Evolutionary conservation across 2,797 vertebrate genomes (phyloP).

Genomic region (Naso thynnoides): DNA sequence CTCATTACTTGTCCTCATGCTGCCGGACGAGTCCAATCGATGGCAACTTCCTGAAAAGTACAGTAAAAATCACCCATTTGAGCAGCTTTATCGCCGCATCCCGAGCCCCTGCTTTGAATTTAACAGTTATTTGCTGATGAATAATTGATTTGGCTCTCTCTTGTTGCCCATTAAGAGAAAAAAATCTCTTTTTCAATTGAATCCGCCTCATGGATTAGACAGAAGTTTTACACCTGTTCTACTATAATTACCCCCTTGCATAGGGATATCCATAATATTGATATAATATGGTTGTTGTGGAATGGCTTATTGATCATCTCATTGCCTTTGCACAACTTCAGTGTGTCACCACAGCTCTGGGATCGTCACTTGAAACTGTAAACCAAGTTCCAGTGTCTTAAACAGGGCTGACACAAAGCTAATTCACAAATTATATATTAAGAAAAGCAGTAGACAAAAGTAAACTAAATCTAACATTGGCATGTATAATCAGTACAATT

Average conservation of each 20-base stretch:
- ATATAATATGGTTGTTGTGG: conserved; percentile 63
- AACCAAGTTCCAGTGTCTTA: conserved; percentile 36
- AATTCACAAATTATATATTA: too few relatives aligned
- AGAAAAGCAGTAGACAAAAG: too few relatives aligned
- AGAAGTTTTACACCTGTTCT: conserved; percentile 49
- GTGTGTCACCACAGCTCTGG: conserved; percentile 40
- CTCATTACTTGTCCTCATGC: conserved; percentile 48
- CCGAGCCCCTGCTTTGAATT: conserved; percentile 44
- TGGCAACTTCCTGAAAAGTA: conserved; percentile 63
- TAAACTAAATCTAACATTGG: too few relatives aligned
- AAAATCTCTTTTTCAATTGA: conserved; percentile 61
- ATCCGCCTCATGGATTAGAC: conserved; percentile 56
- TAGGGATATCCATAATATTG: conserved; percentile 62
- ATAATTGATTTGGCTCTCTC: conserved; percentile 70
- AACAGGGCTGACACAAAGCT: too few relatives aligned
- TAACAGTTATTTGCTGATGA: conserved; percentile 70
- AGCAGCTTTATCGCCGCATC: conserved; percentile 52
- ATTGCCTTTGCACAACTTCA: conserved; percentile 38
- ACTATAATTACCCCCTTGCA: conserved; percentile 61
- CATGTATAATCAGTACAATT: too few relatives aligned
- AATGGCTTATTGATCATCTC: conserved; percentile 69
- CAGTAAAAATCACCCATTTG: conserved; percentile 48
- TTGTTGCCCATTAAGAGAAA: conserved; percentile 56
- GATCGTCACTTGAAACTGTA: conserved; percentile 27
- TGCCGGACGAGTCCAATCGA: conserved; percentile 49